Conservation (phyloP, 2,888 invertebrate species). For the Aleiodes alternator region DNA sequence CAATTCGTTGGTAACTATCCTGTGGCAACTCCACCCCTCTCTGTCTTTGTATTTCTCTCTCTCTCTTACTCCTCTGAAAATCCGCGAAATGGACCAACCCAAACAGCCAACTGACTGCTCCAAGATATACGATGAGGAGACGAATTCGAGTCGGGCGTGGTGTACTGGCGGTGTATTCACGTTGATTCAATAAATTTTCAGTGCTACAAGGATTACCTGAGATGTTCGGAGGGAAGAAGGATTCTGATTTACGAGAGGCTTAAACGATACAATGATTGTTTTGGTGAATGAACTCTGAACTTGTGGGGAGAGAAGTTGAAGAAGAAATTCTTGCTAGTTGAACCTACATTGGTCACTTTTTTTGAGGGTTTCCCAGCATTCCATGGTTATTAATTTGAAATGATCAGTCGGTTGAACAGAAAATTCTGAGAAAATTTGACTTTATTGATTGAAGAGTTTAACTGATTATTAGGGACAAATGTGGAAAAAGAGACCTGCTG, state of each 20-base stretch:
- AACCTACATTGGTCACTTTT: no score
- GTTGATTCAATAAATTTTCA: constrained; percentile 37
- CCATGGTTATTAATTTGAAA: no score
- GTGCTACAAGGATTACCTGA: constrained; percentile 33
- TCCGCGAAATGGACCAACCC: constrained; percentile 8
- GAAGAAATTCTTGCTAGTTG: no score
- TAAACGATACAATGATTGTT: neutral
- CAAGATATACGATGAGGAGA: constrained; percentile 1
- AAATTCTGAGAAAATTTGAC: no score
- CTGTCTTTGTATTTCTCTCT: neutral
- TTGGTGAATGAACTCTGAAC: no score
- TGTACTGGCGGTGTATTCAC: constrained; percentile 4
- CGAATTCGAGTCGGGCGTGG: constrained; percentile 42
- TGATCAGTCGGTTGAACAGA: no score
- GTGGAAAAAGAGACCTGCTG: no score
- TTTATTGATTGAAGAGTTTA: no score
- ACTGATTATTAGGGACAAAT: no score
- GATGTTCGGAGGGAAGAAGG: neutral
- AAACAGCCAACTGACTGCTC: neutral
- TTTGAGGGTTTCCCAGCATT: no score
- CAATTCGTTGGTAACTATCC: constrained; percentile 40
- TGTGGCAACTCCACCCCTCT: constrained; percentile 31
- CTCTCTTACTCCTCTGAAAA: constrained; percentile 22
- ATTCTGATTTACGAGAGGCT: neutral
- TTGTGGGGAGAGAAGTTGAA: no score